Base-by-base conservation (phyloP, 2,888 invertebrate species). In the Stenchaetothrips biformis region DNA sequence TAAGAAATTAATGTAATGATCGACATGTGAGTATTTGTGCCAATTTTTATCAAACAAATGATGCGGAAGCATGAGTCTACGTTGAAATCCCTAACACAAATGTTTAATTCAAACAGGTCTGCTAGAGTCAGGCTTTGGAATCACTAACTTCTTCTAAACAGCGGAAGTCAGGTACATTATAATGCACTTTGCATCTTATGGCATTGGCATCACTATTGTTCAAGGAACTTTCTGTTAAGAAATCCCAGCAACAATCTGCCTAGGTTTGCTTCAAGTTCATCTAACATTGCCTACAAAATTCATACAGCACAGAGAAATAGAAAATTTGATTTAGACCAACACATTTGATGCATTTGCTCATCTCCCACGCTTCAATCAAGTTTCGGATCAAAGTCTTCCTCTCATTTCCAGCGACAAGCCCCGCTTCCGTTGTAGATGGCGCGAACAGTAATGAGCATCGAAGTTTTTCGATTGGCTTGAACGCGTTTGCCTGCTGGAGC, bases 131-230 rank as follows among this genome's bases (percentile, higher is more conserved):
- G 53, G 53, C 53, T 53, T 53, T 11, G 13, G 16, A 53, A 11
- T 74, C 25, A 25, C 67, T 74, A 74, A 74, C 67, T 74, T 21
- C 67, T 25, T 7, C 67, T 74, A 74, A 74, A 74, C 67, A 21
- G 37, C 37, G 25, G 67, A 74, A 74, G 67, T 74, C 67, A 74
- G 67, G 67, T 74, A 74, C 67, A 11, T 74, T 25, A 74, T 74
- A 7, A 74, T 25, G 25, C 21, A n/a, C 21, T 74, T 16, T 13
- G 16, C 16, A 59, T 37, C 37, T 37, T 37, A 37, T 37, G 37
- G 59, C 59, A 59, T 16, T 13, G 59, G 16, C 59, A 59, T 59
- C 18, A 18, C 59, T 13, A 16, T 59, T 59, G 16, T 59, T 59
- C 6, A 16, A 6, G 59, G 18, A 59, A 16, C 59, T 59, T n/a